Evolutionary conservation across 2,113 vertebrate species (phyloP).

Genomic region (Bufo bufo): DNA sequence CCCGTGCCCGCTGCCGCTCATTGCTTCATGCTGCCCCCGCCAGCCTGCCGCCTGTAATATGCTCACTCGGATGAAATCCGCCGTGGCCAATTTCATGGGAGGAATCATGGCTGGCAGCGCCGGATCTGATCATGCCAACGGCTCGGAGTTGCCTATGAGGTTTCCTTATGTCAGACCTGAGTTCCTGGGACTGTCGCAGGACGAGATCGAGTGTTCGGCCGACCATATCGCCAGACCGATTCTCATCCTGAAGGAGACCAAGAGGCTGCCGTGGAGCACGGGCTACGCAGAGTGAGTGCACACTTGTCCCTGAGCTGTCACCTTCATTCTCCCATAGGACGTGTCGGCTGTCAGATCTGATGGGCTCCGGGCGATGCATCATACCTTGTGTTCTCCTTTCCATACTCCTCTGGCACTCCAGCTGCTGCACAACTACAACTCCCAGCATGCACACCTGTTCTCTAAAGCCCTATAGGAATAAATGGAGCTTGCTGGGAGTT

Average conservation of each 20-base stretch:
- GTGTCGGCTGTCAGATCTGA: too few relatives aligned
- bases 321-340: too few relatives aligned
- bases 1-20: slow-evolving; percentile 3
- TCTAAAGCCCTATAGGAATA: too few relatives aligned
- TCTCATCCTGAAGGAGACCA: slow-evolving; percentile 88
- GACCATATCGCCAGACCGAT: slow-evolving; percentile 91
- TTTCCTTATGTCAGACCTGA: slow-evolving; percentile 90
- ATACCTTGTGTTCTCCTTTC: too few relatives aligned
- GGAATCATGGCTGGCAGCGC: slow-evolving; percentile 87
- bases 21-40: slow-evolving; percentile 52
- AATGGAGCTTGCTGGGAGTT: too few relatives aligned
- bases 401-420: too few relatives aligned
- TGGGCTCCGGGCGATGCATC: too few relatives aligned
- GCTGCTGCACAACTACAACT: too few relatives aligned
- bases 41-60: slow-evolving; percentile 72
- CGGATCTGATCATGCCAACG: slow-evolving; percentile 74
- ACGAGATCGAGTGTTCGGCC: slow-evolving; percentile 91
- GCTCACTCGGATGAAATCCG: slow-evolving; percentile 91
- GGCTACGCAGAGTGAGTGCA: slow-evolving; percentile 96
- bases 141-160: slow-evolving; percentile 82
- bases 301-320: too few relatives aligned
- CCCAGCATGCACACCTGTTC: too few relatives aligned
- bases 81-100: slow-evolving; percentile 91
- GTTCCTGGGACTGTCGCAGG: slow-evolving; percentile 88
- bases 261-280: slow-evolving; percentile 88